These are phyloP conservation scores for Potorous gilbertii DNA, from an alignment of 2,797 vertebrate genomes.

Conservation along the genomic window DNA sequence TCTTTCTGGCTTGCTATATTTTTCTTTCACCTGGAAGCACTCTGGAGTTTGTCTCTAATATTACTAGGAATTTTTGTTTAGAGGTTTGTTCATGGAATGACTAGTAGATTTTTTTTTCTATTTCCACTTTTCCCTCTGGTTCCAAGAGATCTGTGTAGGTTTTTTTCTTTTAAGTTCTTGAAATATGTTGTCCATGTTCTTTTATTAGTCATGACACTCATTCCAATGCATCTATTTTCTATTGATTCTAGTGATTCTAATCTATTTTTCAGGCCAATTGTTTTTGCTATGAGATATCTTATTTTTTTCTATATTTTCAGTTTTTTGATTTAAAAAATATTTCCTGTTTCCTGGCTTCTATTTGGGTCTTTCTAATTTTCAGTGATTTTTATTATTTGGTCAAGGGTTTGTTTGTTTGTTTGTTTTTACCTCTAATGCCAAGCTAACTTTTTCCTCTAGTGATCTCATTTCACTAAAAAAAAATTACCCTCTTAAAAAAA, in stretches of 20 bases:
- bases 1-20: too few relatives aligned
- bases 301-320: not conserved
- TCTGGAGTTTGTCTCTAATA: not conserved
- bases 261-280: not conserved
- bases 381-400: not conserved
- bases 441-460: not conserved
- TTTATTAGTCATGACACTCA: not conserved
- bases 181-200: not conserved
- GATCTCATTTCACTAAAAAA: not conserved
- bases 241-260: too few relatives aligned
- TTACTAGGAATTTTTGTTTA: not conserved
- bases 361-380: not conserved
- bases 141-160: not conserved
- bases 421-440: not conserved
- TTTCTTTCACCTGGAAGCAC: too few relatives aligned
- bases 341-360: not conserved
- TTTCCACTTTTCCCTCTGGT: not conserved
- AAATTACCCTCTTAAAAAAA: not conserved
- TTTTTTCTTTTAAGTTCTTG: not conserved
- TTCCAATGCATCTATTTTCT: not conserved
- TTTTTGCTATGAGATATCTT: not conserved
- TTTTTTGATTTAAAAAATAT: not conserved
- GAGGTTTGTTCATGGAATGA: not conserved
- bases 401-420: not conserved
- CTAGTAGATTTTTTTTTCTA: not conserved